Evolutionary conservation across 2,888 invertebrate species (phyloP).

Genomic region (Aspidapion aeneum): DNA sequence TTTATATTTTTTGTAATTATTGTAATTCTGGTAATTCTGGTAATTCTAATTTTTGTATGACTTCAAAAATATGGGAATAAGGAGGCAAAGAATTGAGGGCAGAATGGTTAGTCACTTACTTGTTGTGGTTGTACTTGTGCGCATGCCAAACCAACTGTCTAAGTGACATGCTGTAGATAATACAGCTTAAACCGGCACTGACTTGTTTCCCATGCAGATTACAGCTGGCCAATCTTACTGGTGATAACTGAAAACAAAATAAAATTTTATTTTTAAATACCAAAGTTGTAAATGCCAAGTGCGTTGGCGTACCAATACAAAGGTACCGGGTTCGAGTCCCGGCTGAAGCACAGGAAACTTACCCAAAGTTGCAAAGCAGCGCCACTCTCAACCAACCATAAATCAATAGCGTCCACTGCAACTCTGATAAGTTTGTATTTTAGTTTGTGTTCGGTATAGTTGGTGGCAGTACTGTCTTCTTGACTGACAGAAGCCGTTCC

Average conservation of each 20-base stretch:
- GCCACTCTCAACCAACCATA: slow-evolving; percentile 87
- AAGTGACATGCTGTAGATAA: slow-evolving; percentile 54
- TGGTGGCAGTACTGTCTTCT: slow-evolving; percentile 29
- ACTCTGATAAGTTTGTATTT: slow-evolving; percentile 93
- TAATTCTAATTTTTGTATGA: no score
- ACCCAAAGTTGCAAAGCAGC: slow-evolving; percentile 85
- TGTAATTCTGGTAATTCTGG: no score
- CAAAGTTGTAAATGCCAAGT: no score
- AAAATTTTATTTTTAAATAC: no score
- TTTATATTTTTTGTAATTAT: no score
- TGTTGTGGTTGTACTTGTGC: slow-evolving; percentile 45
- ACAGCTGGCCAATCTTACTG: slow-evolving; percentile 84
- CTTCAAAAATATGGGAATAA: no score
- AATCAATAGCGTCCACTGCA: slow-evolving; percentile 83
- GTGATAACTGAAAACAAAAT: slow-evolving; percentile 60
- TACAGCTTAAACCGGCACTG: slow-evolving; percentile 82
- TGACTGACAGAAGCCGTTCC: slow-evolving; percentile 20
- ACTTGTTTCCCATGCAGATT: slow-evolving; percentile 94
- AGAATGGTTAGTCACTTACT: slow-evolving; percentile 41
- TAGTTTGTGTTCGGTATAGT: slow-evolving; percentile 48
- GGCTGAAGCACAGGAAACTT: no score
- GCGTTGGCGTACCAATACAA: no score
- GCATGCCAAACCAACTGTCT: slow-evolving; percentile 46
- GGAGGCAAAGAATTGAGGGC: no score
- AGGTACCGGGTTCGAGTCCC: no score